A percentile compares a stretch with the other conserved stretches of the same genome.
These are phyloP conservation scores for Oenanthe melanoleuca DNA, from an alignment of 2,113 vertebrate genomes.

Conservation along the genomic window DNA sequence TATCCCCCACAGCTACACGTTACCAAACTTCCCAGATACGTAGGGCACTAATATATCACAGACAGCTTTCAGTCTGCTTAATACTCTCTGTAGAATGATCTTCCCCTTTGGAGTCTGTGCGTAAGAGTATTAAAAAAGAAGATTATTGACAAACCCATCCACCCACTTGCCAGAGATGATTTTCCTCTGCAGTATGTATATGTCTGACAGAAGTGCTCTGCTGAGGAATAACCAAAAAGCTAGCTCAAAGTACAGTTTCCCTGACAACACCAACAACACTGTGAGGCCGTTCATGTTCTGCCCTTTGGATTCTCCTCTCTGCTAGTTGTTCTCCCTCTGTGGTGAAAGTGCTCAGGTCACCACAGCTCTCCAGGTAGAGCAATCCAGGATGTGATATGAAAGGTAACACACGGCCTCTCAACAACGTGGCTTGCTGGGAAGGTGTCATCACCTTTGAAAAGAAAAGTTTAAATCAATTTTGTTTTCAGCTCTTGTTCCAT, in stretches of 20 bases:
- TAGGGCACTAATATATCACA: rapidly evolving
- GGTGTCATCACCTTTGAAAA: conserved; percentile 72
- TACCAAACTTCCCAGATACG: neutral
- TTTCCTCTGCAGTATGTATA: neutral
- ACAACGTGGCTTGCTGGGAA: neutral
- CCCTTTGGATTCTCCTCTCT: neutral
- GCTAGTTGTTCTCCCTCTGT: neutral
- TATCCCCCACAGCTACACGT: neutral
- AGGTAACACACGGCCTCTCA: neutral
- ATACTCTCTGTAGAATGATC: neutral
- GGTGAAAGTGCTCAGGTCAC: conserved; percentile 82
- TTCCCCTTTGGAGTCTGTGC: neutral
- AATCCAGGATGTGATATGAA: conserved; percentile 56
- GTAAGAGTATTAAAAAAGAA: neutral
- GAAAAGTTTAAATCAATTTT: neutral
- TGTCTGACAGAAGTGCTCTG: neutral
- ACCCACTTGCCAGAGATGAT: neutral
- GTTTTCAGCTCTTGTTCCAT: neutral
- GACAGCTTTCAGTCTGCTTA: neutral
- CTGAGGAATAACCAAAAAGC: conserved; percentile 49
- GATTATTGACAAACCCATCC: neutral
- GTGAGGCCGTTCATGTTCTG: conserved; percentile 70
- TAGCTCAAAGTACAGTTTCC: conserved; percentile 81
- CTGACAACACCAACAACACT: conserved; percentile 80
- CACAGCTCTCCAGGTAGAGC: conserved; percentile 82